Evolutionary conservation across 1,140 invertebrate species (phyloP).

Genomic region (Drosophila yakuba): DNA sequence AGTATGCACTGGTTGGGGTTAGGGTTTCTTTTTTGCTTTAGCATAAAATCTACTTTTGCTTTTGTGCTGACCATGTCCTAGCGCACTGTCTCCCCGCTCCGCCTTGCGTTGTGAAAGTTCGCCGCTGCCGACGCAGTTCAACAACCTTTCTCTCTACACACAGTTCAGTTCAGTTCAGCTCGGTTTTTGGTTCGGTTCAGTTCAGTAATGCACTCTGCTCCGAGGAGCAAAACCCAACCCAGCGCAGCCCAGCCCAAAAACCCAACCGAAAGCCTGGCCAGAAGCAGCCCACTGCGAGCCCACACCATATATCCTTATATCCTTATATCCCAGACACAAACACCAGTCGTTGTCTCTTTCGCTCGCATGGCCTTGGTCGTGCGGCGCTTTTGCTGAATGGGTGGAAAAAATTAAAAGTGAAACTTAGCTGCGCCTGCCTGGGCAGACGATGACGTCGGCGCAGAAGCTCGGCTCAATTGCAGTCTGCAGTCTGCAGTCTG

Average conservation of each 20-base stretch:
- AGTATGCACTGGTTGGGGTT: conserved; percentile 5
- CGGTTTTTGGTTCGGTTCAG: conserved; percentile 3
- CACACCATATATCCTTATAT: background rate
- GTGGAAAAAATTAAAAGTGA: conserved; percentile 84
- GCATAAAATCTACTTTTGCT: conserved; percentile 59
- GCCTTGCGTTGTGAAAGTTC: conserved; percentile 42
- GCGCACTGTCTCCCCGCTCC: conserved; percentile 27
- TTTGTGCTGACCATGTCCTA: conserved; percentile 65
- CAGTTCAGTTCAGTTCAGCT: conserved; percentile 3
- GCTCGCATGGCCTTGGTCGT: conserved; percentile 49
- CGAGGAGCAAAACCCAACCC: conserved; percentile 9
- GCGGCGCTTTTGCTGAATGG: conserved; percentile 58
- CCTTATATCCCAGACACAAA: conserved; percentile 67
- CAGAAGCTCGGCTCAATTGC: conserved; percentile 52
- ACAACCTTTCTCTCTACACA: conserved; percentile 46
- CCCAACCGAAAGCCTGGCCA: too few species aligned
- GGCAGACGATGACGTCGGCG: conserved; percentile 65
- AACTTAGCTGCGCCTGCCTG: conserved; percentile 71
- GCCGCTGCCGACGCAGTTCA: conserved; percentile 51
- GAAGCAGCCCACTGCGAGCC: background rate
- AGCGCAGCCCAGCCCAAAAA: conserved; percentile 1
- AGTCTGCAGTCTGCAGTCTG: conserved; percentile 19
- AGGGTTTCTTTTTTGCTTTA: conserved; percentile 11
- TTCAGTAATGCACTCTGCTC: conserved; percentile 45
- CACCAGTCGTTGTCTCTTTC: conserved; percentile 69